A percentile compares a stretch with the other conserved stretches of the same genome.
Evolutionary conservation across 92 coral and sea anemone species (phyloP).

Genomic region (Palythoa grandis): DNA sequence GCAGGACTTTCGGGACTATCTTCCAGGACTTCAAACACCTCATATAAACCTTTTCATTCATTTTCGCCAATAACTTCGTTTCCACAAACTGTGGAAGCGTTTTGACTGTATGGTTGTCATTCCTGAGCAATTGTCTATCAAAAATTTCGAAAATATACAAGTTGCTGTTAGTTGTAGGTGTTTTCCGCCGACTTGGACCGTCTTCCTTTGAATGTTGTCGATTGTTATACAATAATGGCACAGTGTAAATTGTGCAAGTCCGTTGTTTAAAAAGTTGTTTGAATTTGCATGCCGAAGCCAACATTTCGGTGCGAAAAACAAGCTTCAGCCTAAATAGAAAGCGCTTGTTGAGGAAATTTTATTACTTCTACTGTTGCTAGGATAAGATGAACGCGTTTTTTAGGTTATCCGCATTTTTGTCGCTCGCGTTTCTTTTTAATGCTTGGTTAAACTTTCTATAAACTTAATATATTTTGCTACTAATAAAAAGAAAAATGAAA

Average conservation of each 20-base stretch:
- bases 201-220: constrained; percentile 7
- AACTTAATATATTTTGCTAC: constrained; percentile 41
- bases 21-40: constrained; percentile 50
- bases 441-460: constrained; percentile 10
- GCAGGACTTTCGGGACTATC: constrained; percentile 75
- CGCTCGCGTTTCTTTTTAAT: background rate
- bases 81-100: constrained; percentile 86
- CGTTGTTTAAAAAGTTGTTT: constrained; percentile 11
- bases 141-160: background rate
- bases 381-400: background rate
- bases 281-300: constrained; percentile 12
- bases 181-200: background rate
- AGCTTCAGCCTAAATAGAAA: background rate
- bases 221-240: constrained; percentile 24
- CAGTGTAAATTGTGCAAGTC: background rate
- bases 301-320: constrained; percentile 9
- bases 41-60: constrained; percentile 68
- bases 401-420: background rate
- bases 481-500: constrained; percentile 15
- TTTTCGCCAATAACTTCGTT: constrained; percentile 63
- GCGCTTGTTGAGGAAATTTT: background rate
- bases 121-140: background rate
- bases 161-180: background rate
- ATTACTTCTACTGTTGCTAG: background rate
- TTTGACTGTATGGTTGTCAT: constrained; percentile 37